Evolutionary conservation across 2,888 invertebrate genomes (phyloP), one percentile per base, ranked within the genome.

Genomic region (Ferdinandea cuprea): DNA sequence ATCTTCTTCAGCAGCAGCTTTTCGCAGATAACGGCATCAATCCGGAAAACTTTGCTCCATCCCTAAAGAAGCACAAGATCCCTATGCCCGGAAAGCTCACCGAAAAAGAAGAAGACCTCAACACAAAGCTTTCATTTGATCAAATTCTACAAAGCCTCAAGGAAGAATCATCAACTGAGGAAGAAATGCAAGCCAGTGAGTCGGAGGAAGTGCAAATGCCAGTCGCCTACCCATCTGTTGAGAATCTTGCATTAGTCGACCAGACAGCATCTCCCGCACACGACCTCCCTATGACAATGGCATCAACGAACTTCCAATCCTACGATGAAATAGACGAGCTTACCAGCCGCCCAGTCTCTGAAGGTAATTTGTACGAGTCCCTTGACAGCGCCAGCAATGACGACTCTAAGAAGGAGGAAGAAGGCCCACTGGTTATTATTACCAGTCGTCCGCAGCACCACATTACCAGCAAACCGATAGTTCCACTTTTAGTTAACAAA

Each of bases 91-190:
- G 46, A 28, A 15, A 78, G 50, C 21, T 74, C 9, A 72, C 63
- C 1, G 61, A 76, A 21, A 66, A 87, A 4, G 86, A 88, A 1
- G 87, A 88, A 2, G 89, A 88, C 68, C 85, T 87, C 5, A 85
- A 87, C 32, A 87, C 89, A 3, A 87, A 89, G 61, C 79, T 88
- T 1, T 90, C 90, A 0, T 88, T 90, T 86, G 89, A 90, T 83
- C 89, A 90, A 86, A 90, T 90, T 25, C 86, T 90, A 40, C 88
- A 89, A 58, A 88, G 88, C 4, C 86, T 90, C 0, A 89, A 89
- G 2, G 87, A 89, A 40, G 87, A 87, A 56, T 61, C 85, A 13
- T 37, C 68, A 1, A 83, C 83, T 1, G 83, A 83, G 4, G 79
- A 65, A 4, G 54, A 83, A 32, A 84, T 86, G n/a, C 71, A 80